A percentile compares a stretch with the other conserved stretches of the same genome.
These are phyloP conservation scores for Drosophila helvetica DNA, from an alignment of 2,888 invertebrate genomes.

Conservation along the genomic window DNA sequence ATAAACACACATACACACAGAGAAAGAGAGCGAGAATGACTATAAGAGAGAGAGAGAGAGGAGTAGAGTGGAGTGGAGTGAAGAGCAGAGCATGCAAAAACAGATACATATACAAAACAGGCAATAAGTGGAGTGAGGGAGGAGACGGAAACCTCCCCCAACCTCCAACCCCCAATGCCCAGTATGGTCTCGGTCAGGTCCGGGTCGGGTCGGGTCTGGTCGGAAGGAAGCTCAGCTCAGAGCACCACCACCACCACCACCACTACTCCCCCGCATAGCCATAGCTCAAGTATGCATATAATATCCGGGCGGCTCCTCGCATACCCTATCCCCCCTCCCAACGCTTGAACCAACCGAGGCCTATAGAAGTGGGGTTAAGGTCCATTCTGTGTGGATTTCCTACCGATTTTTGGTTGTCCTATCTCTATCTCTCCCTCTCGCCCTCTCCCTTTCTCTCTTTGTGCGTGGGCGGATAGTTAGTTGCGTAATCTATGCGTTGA, in stretches of 20 bases:
- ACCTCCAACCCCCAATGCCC: background rate
- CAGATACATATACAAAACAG: constrained; percentile 70
- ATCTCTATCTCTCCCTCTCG: background rate
- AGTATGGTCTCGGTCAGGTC: constrained; percentile 1
- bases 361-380: constrained; percentile 11
- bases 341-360: constrained; percentile 2
- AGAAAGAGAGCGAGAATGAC: constrained; percentile 24
- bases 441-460: background rate
- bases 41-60: constrained; percentile 34
- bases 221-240: background rate
- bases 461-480: constrained; percentile 49
- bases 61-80: background rate
- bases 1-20: constrained; percentile 53
- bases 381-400: constrained; percentile 48
- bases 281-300: constrained; percentile 79
- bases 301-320: constrained; percentile 71
- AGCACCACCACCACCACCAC: too few relatives aligned
- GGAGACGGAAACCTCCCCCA: background rate
- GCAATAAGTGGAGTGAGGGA: constrained; percentile 12
- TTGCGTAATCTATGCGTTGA: constrained; percentile 76
- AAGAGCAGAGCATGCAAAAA: constrained; percentile 62
- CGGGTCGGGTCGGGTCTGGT: constrained; percentile 20
- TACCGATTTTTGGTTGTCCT: constrained; percentile 20
- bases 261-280: constrained; percentile 37
- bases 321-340: constrained; percentile 45